phyloP scores from a whole-genome alignment of 2,888 invertebrate species.

The Drepanosiphum platanoidis region DNA sequence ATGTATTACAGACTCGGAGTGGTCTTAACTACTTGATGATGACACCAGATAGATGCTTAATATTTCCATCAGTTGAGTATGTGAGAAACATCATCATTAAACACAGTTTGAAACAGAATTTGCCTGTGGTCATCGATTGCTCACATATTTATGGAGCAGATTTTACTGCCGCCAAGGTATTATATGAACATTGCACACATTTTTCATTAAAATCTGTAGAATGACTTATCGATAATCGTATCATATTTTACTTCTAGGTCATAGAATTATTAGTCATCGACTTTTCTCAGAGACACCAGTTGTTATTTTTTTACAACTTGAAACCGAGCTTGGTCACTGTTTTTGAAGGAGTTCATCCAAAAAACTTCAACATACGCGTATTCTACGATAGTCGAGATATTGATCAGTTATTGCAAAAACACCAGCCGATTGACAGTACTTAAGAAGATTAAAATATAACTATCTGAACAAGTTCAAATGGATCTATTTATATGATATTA shows the following conservation, averaged over 20 bases:
- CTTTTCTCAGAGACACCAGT: conserved; percentile 78
- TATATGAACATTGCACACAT: background rate
- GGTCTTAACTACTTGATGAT: conserved; percentile 83
- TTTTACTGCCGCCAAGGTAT: conserved; percentile 81
- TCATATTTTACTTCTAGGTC: conserved; percentile 67
- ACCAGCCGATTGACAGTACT: background rate
- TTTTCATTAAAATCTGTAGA: background rate
- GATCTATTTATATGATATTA: background rate
- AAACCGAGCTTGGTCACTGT: conserved; percentile 84
- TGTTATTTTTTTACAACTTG: conserved; percentile 84
- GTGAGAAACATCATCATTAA: conserved; percentile 86
- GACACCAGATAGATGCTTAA: conserved; percentile 86
- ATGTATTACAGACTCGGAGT: conserved; percentile 73
- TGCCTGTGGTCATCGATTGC: conserved; percentile 87
- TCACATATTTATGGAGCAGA: conserved; percentile 89
- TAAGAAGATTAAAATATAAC: background rate
- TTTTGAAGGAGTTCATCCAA: conserved; percentile 81
- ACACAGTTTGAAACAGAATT: conserved; percentile 75
- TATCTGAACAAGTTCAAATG: background rate
- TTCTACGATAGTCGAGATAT: conserved; percentile 70
- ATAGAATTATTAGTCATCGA: conserved; percentile 80
- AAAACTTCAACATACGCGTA: conserved; percentile 70
- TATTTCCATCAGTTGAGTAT: conserved; percentile 91
- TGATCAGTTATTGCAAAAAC: conserved; percentile 65
- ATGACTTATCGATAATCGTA: background rate